Base-by-base conservation (phyloP, 2,888 invertebrate genomes). In the Xestoiulus laeticollis region DNA sequence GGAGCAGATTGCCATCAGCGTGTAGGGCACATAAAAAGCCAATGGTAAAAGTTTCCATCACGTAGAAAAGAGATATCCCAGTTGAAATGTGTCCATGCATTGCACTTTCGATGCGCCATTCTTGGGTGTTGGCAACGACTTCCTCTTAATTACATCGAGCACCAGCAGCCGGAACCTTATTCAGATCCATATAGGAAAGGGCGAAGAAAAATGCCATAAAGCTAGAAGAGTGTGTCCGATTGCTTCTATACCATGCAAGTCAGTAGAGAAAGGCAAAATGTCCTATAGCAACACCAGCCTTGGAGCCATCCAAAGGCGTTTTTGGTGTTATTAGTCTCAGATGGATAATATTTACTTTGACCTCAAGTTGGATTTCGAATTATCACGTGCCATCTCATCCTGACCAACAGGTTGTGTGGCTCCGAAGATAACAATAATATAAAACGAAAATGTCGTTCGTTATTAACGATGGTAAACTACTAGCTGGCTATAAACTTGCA, bases 111-210 rank as follows among this genome's bases (percentile, higher is more conserved):
- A n/a, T 78, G 78, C 30, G 8, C 78, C 30, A 48, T 78, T 78
- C 30, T 22, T 78, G 78, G 78, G 78, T 78, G 78, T 26, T 78
- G 78, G 78, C 78, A 78, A 30, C 78, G 30, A 78, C 26, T 78
- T 78, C 78, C 78, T 78, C 78, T 78, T 78, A 78, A 78, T 78
- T 78, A 78, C 78, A 30, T 78, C 30, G 78, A 78, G 78, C 78
- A 78, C 78, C 78, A 78, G 78, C 78, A 78, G 78, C 78, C 78
- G 78, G 78, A 78, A 78, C 78, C 78, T 78, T 78, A 78, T 78
- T 78, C 30, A 78, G 78, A 78, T 78, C 68, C 26, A 26, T n/a
- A n/a, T 6, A 68, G 68, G 68, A 68, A 10, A n/a, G 6, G 26
- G 78, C 14, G 78, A 30, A 78, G 30, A 78, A n/a, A 78, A 14